Conservation (phyloP, 2,888 invertebrate species). For the Lycaena phlaeas region DNA sequence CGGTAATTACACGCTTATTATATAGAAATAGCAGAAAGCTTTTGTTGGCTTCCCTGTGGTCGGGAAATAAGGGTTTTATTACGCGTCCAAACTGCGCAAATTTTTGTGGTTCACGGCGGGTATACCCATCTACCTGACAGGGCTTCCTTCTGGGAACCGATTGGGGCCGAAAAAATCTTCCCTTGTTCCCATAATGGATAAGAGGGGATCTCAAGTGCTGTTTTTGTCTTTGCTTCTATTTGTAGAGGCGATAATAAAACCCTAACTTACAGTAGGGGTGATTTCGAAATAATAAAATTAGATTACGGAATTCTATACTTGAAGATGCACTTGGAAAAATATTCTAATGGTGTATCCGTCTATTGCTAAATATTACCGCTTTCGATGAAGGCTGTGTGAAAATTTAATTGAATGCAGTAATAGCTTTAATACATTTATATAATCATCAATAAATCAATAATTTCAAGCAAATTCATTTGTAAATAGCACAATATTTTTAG, state of each 20-base stretch:
- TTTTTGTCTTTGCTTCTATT: slow-evolving; percentile 60
- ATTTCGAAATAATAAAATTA: no score
- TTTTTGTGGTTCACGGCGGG: neutral
- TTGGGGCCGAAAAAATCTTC: slow-evolving; percentile 41
- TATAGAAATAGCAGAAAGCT: neutral
- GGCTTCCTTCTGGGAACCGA: slow-evolving; percentile 44
- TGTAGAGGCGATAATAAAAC: slow-evolving; percentile 54
- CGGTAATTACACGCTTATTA: no score
- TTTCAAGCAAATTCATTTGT: no score
- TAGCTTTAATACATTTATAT: no score
- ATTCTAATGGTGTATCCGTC: no score
- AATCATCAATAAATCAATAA: no score
- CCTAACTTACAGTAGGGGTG: neutral
- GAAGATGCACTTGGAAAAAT: no score
- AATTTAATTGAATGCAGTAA: no score
- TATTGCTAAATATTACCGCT: no score
- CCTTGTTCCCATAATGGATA: slow-evolving; percentile 62
- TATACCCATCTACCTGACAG: slow-evolving; percentile 49
- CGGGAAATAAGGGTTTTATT: slow-evolving; percentile 3
- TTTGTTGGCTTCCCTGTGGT: slow-evolving; percentile 7
- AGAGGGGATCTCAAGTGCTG: slow-evolving; percentile 63
- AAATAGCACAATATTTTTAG: no score
- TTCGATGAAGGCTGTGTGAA: no score
- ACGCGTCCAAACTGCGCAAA: slow-evolving; percentile 8
- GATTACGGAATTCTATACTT: no score